These are phyloP conservation scores for Spea bombifrons DNA, from an alignment of 2,113 vertebrate genomes.

Conservation along the genomic window DNA sequence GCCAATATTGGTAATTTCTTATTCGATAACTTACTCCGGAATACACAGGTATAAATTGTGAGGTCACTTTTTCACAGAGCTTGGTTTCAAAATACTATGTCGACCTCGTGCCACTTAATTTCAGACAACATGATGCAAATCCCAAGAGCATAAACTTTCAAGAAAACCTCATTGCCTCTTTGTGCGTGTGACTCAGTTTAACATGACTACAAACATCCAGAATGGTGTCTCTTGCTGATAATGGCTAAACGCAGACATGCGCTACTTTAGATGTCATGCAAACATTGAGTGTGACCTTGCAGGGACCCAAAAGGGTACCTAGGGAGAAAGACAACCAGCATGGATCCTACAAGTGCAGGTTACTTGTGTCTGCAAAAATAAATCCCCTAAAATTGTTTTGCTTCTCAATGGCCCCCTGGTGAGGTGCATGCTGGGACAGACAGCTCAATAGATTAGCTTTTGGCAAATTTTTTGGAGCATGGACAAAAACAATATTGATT, in stretches of 20 bases:
- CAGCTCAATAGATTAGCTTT: constrained; percentile 41
- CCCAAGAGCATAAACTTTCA: constrained; percentile 35
- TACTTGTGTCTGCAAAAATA: constrained; percentile 15
- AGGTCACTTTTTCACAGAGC: background rate
- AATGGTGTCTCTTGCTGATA: constrained; percentile 19
- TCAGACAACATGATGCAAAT: constrained; percentile 45
- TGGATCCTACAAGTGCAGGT: constrained; percentile 18
- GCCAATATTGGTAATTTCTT: too few relatives aligned
- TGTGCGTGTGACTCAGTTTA: constrained; percentile 38
- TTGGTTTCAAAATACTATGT: constrained; percentile 38
- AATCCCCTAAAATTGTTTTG: constrained; percentile 43
- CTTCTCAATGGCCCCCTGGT: constrained; percentile 36
- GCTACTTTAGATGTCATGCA: constrained; percentile 23
- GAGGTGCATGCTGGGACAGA: constrained; percentile 44
- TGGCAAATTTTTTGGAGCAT: constrained; percentile 48
- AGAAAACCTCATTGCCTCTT: constrained; percentile 31
- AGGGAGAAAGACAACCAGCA: constrained; percentile 19
- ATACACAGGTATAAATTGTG: constrained; percentile 6
- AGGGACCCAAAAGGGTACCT: constrained; percentile 21
- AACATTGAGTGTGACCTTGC: constrained; percentile 33
- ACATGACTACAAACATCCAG: constrained; percentile 36
- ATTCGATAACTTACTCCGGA: too few relatives aligned
- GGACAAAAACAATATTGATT: constrained; percentile 40
- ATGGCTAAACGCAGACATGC: constrained; percentile 10
- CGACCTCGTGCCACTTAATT: constrained; percentile 41